Evolutionary conservation across 2,797 vertebrate species (phyloP).

Genomic region (Huso huso): DNA sequence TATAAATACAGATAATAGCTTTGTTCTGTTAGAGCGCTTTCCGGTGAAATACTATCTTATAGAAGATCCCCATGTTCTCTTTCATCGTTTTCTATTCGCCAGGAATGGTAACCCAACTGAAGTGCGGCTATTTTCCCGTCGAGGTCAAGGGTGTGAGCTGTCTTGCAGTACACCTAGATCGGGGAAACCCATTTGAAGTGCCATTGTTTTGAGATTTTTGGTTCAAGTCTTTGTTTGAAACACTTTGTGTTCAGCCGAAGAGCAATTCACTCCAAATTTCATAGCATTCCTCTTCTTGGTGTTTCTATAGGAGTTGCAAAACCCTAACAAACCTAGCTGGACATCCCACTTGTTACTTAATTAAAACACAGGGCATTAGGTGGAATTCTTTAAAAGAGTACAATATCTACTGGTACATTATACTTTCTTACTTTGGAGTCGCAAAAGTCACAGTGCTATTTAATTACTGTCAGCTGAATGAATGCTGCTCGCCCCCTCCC

Average conservation of each 20-base stretch:
- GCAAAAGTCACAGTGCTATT: slow-evolving; percentile 53
- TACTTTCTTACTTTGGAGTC: slow-evolving; percentile 41
- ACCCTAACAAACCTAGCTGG: slow-evolving; percentile 3
- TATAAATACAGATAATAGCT: slow-evolving; percentile 61
- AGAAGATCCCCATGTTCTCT: slow-evolving; percentile 30
- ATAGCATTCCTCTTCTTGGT: not conserved
- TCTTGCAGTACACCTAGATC: not conserved
- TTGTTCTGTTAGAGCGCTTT: slow-evolving; percentile 26
- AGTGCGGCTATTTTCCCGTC: slow-evolving; percentile 15
- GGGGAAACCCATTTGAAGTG: not conserved
- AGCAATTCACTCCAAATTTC: slow-evolving; percentile 21
- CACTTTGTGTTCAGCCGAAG: slow-evolving; percentile 20
- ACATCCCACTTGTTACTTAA: slow-evolving; percentile 27
- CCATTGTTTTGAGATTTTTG: not conserved
- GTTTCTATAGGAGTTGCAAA: not conserved
- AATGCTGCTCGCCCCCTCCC: slow-evolving; percentile 54
- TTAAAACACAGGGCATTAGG: slow-evolving; percentile 24
- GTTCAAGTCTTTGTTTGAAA: too few relatives aligned
- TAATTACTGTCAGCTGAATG: slow-evolving; percentile 68
- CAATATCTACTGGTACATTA: slow-evolving; percentile 59
- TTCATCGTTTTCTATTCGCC: slow-evolving; percentile 26
- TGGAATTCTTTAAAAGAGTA: slow-evolving; percentile 40
- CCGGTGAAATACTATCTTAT: slow-evolving; percentile 3
- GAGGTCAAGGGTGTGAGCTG: slow-evolving; percentile 22
- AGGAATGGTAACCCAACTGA: slow-evolving; percentile 24